Evolutionary conservation across 1,140 invertebrate species (phyloP), one percentile per base, ranked within the genome.

Genomic region (Euura lappo): DNA sequence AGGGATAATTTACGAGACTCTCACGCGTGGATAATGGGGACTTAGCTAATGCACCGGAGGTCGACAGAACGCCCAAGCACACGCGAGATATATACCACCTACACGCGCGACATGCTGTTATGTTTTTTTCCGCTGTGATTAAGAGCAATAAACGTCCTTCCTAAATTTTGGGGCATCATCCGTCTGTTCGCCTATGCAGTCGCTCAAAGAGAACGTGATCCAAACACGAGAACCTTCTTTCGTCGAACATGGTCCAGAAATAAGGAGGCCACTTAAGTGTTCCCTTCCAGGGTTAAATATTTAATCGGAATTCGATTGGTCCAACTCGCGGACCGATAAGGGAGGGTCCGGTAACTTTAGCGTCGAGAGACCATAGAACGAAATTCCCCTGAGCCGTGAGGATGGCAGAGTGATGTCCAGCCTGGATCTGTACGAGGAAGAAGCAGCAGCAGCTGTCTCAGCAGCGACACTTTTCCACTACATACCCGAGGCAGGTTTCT

Each of bases 1-100:
- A 51, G 47, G 84, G 84, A 86, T 86, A 86, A 87, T 87, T 86
- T 87, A 86, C 79, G 83, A 79, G 80, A 84, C 83, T 86, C 80
- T 83, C 83, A 84, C 82, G 81, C 84, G 83, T 87, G 80, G 84
- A 85, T 87, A 87, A 87, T 87, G 84, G 85, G 78, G 81, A 83
- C 78, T 85, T 82, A 79, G 81, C 84, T 86, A 87, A 86, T 86
- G 84, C 84, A 85, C 83, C 81, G 47, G 47, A 51, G 47, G 47
- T 51, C 47, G 47, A 51, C 47, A 51, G 7, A 7, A 51, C 47
- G 47, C 47, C 7, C 11, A 2, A 7, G 7, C 7, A n/a, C 2
- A 51, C 47, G n/a, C 47, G 47, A 7, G 47, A 51, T 7, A 51
- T 7, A 51, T 7, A 51, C 47, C 7, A 51, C 11, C 7, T n/a